These are phyloP conservation scores for Calidris pygmaea DNA, from an alignment of 2,113 vertebrate species.

Conservation along the genomic window DNA sequence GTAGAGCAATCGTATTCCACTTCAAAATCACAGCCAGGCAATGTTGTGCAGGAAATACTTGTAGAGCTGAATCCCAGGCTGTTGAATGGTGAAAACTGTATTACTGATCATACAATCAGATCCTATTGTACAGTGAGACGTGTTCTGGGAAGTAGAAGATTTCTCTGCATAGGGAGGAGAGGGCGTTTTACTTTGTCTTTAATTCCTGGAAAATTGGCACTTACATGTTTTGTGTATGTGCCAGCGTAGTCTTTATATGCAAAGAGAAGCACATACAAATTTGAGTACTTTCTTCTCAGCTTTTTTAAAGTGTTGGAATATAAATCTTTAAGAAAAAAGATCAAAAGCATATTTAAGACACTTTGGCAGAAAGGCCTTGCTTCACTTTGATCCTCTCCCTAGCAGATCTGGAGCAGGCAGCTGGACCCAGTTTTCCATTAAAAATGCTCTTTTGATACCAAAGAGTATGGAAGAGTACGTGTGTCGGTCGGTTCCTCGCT, in stretches of 20 bases:
- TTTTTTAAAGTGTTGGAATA: neutral
- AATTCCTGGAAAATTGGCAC: neutral
- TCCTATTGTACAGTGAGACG: neutral
- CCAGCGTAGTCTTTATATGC: neutral
- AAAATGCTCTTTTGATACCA: neutral
- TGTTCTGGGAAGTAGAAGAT: neutral
- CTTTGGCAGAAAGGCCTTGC: neutral
- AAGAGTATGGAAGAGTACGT: neutral
- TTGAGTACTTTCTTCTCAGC: neutral
- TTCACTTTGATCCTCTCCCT: neutral
- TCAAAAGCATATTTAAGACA: neutral
- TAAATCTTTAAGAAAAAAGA: neutral
- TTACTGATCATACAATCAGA: neutral
- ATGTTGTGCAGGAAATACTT: neutral
- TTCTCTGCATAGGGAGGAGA: neutral
- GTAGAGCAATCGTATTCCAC: neutral
- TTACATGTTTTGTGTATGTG: neutral
- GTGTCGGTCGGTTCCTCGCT: fast-evolving
- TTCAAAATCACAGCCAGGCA: neutral
- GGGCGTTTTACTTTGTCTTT: neutral
- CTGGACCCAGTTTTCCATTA: neutral
- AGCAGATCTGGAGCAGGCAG: neutral
- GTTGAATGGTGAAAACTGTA: neutral
- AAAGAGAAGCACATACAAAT: neutral
- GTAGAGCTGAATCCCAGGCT: neutral